A percentile compares a stretch with the other conserved stretches of the same genome.
Evolutionary conservation across 1,140 invertebrate genomes (phyloP).

Genomic region (roundworm (Caenorhabditis elegans)): WBcel235 BX284603.4:8652501-8653000

Average conservation of each 20-base stretch:
- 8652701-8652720: background rate
- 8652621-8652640: background rate
- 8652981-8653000: conserved; percentile 61
- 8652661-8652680: background rate
- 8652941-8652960: conserved; percentile 56
- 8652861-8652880: conserved; percentile 58
- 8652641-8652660: background rate
- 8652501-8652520: too few relatives aligned
- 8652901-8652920: conserved; percentile 59
- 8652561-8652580: too few relatives aligned
- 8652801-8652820: conserved; percentile 58
- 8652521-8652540: too few relatives aligned
- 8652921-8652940: conserved; percentile 56
- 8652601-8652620: background rate
- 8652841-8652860: too few relatives aligned
- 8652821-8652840: too few relatives aligned
- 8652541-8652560: too few relatives aligned
- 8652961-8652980: conserved; percentile 48
- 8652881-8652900: conserved; percentile 56
- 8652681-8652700: conserved; percentile 7
- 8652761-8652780: background rate
- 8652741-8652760: background rate
- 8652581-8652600: too few relatives aligned
- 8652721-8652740: background rate
- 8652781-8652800: conserved; percentile 47